Evolutionary conservation across 2,888 invertebrate genomes (phyloP), one percentile per base, ranked within the genome.

Genomic region (Sturmia bella): DNA sequence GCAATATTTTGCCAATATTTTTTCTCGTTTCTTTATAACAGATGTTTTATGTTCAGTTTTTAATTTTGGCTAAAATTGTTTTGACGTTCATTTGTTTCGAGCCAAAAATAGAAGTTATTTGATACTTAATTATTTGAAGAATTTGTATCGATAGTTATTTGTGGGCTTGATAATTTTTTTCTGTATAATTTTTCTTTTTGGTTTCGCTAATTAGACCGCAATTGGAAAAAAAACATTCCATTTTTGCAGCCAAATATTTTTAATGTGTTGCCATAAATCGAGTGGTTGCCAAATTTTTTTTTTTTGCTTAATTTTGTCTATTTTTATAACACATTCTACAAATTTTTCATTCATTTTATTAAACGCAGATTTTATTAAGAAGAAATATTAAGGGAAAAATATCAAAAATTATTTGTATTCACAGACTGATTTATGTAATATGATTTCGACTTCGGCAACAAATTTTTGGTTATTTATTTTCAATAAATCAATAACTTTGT

Each of bases 1-100:
- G 73, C 66, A 32, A 52, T n/a, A 43, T 27, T 64, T 52, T 61
- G 68, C 54, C 68, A 69, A 69, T 69, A 69, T 39, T 45, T 76
- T 50, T 27, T 24, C 39, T 39, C 59, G 19, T 54, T 61, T 54
- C 61, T 76, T 54, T 69, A 54, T 63, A 69, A 61, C 68, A 76
- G 76, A 76, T 76, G 76, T 43, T 76, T 15, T 50, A 56, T 56
- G 32, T 48, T 43, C 24, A 32, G 21, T 32, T 63, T 19, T 12
- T 13, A 6, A 11, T 32, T 43, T 57, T 74, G 59, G 41, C n/a
- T 21, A 9, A 41, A 54, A 43, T 41, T 63, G 27, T 43, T 61
- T n/a, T 27, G 41, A 17, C 52, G 59, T 37, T 57, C 56, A 56
- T 72, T 72, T 48, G 48, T 13, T 19, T 27, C 13, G 27, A 21